Evolutionary conservation across 2,888 invertebrate species (phyloP).

Genomic region (Octodonta nipae): DNA sequence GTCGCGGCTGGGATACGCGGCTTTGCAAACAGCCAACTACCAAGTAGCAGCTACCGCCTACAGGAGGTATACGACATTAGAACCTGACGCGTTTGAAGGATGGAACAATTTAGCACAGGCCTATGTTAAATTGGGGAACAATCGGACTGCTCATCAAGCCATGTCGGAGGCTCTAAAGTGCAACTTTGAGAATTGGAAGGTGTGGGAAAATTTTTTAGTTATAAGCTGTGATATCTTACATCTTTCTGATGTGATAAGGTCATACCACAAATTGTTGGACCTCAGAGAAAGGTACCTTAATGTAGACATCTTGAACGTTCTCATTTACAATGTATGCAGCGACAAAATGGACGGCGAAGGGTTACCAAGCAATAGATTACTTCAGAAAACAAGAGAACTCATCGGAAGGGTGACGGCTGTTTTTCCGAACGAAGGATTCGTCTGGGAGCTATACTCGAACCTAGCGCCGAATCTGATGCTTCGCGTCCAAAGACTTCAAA

Average conservation of each 20-base stretch:
- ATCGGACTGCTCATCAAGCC: constrained; percentile 69
- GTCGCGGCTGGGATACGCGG: constrained; percentile 75
- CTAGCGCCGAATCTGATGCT: constrained; percentile 47
- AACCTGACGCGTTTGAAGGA: constrained; percentile 81
- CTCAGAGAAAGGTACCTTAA: constrained; percentile 71
- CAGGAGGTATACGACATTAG: constrained; percentile 73
- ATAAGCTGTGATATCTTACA: constrained; percentile 77
- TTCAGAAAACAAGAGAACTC: constrained; percentile 25
- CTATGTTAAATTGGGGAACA: constrained; percentile 76
- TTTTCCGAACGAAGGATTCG: constrained; percentile 53
- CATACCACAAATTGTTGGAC: constrained; percentile 75
- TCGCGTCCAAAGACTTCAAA: constrained; percentile 58
- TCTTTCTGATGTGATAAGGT: constrained; percentile 71
- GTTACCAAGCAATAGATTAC: constrained; percentile 33
- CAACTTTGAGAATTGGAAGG: constrained; percentile 86
- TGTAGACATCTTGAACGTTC: constrained; percentile 55
- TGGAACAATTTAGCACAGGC: constrained; percentile 97
- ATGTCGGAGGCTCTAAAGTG: constrained; percentile 80
- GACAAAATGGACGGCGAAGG: constrained; percentile 50
- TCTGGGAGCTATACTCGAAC: constrained; percentile 75
- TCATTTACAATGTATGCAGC: constrained; percentile 56
- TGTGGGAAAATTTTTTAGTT: constrained; percentile 89
- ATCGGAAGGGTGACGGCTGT: constrained; percentile 47
- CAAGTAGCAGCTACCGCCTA: constrained; percentile 73
- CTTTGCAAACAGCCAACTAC: constrained; percentile 67